These are phyloP conservation scores for Chionis minor DNA, from an alignment of 2,113 vertebrate genomes.

Conservation along the genomic window DNA sequence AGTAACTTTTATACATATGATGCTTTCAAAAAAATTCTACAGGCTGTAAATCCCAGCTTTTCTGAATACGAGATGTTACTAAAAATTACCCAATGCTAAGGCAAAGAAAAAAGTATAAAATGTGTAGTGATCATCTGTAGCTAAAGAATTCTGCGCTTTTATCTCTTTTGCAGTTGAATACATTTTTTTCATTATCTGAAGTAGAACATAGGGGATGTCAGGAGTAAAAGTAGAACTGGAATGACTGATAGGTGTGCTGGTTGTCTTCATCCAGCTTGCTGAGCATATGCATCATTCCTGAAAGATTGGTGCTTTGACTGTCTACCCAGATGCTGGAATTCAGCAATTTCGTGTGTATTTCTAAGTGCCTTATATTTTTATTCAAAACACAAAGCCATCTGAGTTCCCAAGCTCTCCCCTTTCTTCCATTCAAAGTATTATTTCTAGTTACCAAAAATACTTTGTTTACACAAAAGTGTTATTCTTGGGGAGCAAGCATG, in stretches of 20 bases:
- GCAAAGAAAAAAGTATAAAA: not conserved
- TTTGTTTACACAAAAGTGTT: not conserved
- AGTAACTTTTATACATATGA: not conserved
- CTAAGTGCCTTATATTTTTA: not conserved
- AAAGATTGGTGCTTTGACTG: not conserved
- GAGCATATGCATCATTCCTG: not conserved
- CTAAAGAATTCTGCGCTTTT: not conserved
- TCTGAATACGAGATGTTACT: not conserved
- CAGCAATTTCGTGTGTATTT: not conserved
- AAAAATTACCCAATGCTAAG: not conserved
- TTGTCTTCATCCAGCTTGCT: not conserved
- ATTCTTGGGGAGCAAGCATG: not conserved
- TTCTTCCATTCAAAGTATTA: not conserved
- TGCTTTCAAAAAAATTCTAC: not conserved
- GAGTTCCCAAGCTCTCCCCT: not conserved
- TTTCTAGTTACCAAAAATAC: not conserved
- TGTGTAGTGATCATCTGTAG: not conserved
- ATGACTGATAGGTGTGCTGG: not conserved
- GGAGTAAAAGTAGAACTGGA: not conserved
- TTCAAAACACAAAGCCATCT: not conserved
- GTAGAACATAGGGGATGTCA: not conserved
- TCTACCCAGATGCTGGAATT: not conserved
- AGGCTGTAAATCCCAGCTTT: not conserved
- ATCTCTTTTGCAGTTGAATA: not conserved
- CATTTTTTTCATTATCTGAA: fast-evolving